Percentiles rank a stretch among this genome's conserved stretches.
Conservation (phyloP, 1,140 invertebrate species). For the Onthophagus taurus region DNA sequence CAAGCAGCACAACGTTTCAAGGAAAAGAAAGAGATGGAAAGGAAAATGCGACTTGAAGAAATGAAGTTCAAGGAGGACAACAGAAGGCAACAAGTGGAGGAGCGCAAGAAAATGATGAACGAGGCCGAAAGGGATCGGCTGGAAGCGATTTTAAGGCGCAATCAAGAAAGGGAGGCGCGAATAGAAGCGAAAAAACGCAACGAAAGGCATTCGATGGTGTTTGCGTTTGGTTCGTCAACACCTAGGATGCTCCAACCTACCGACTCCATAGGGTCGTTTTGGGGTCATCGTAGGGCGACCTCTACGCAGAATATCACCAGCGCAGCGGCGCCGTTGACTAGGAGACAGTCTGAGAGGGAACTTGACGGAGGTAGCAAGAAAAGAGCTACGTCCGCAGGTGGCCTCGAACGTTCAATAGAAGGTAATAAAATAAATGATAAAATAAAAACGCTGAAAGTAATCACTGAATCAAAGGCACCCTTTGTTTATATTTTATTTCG, state of each 20-base stretch:
- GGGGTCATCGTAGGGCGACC: slow-evolving; percentile 73
- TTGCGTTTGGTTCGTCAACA: slow-evolving; percentile 84
- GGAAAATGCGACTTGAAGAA: slow-evolving; percentile 69
- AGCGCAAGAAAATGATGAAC: slow-evolving; percentile 76
- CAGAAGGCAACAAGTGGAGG: slow-evolving; percentile 69
- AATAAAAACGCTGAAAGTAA: too few relatives aligned
- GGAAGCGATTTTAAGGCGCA: slow-evolving; percentile 74
- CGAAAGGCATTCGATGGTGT: slow-evolving; percentile 58
- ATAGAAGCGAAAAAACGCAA: slow-evolving; percentile 64
- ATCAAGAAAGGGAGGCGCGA: slow-evolving; percentile 73
- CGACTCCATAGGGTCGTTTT: slow-evolving; percentile 67
- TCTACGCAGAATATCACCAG: slow-evolving; percentile 74
- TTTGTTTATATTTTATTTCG: slow-evolving; percentile 1
- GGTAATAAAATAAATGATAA: slow-evolving; percentile 40
- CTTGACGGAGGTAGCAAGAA: slow-evolving; percentile 71
- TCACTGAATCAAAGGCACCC: too few relatives aligned
- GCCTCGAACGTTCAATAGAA: slow-evolving; percentile 57
- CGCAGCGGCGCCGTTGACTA: slow-evolving; percentile 61
- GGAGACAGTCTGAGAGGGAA: slow-evolving; percentile 72
- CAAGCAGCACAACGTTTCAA: slow-evolving; percentile 76
- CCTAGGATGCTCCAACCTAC: slow-evolving; percentile 75
- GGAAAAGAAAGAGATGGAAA: slow-evolving; percentile 78
- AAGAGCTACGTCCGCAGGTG: slow-evolving; percentile 64
- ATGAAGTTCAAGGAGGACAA: slow-evolving; percentile 66
- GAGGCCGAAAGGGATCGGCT: slow-evolving; percentile 76